Percentiles rank a stretch among this genome's conserved stretches.
phyloP scores from a whole-genome alignment of 2,888 invertebrate species.

The Drosophila algonquin region DNA sequence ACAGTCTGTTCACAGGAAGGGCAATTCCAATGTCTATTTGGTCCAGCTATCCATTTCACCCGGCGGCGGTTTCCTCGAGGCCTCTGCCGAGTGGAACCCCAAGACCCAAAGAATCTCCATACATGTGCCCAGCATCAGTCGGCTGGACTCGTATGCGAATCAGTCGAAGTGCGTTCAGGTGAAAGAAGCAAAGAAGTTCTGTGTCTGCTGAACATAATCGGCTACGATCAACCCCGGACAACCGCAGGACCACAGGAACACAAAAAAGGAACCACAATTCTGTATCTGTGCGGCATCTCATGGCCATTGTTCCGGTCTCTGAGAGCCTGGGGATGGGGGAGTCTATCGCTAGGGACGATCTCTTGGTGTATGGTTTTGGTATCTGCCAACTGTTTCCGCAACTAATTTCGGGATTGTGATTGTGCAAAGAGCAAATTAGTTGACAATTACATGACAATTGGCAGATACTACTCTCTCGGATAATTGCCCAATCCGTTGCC shows the following conservation, averaged over 20 bases:
- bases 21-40: slow-evolving; percentile 8
- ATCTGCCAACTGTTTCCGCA: slow-evolving; percentile 37
- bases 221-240: slow-evolving; percentile 6
- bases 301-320: slow-evolving; percentile 41
- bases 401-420: slow-evolving; percentile 34
- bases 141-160: slow-evolving; percentile 60
- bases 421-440: slow-evolving; percentile 58
- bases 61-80: slow-evolving; percentile 53
- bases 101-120: slow-evolving; percentile 34
- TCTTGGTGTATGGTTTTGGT: slow-evolving; percentile 17
- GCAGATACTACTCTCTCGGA: slow-evolving; percentile 11
- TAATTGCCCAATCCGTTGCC: slow-evolving; percentile 20
- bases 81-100: slow-evolving; percentile 54
- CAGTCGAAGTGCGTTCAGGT: slow-evolving; percentile 61
- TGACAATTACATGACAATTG: slow-evolving; percentile 68
- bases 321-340: no score
- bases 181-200: slow-evolving; percentile 73
- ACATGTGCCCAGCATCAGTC: slow-evolving; percentile 61
- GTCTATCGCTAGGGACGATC: slow-evolving; percentile 52
- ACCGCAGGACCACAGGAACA: slow-evolving; percentile 24
- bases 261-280: slow-evolving; percentile 37
- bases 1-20: slow-evolving; percentile 12
- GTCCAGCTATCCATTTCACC: slow-evolving; percentile 28
- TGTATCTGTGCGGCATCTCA: slow-evolving; percentile 35
- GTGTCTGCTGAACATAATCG: slow-evolving; percentile 37